phyloP scores from a whole-genome alignment of 2,888 invertebrate genomes.

The Melinaea marsaeus region DNA sequence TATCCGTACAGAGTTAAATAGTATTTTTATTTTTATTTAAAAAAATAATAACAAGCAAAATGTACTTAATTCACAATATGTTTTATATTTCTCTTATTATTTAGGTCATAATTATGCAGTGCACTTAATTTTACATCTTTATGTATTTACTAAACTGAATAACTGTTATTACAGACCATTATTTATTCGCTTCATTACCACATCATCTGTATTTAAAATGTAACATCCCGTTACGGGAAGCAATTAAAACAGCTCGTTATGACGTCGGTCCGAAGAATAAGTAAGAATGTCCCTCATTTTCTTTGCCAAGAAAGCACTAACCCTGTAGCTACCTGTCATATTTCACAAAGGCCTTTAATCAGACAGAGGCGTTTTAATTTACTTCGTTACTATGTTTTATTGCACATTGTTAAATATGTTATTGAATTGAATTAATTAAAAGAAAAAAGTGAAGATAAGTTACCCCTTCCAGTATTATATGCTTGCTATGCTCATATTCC shows the following conservation, averaged over 20 bases:
- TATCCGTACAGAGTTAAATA: too few species aligned
- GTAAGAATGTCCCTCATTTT: slow-evolving; percentile 32
- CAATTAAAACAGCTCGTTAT: slow-evolving; percentile 37
- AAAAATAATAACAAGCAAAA: too few species aligned
- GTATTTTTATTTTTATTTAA: too few species aligned
- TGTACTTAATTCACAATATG: too few species aligned
- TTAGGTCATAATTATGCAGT: background rate
- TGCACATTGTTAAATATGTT: too few species aligned
- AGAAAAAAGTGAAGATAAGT: too few species aligned
- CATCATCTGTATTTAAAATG: slow-evolving; percentile 21
- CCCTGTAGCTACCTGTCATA: slow-evolving; percentile 21
- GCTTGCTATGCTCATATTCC: too few species aligned
- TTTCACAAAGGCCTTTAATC: slow-evolving; percentile 9
- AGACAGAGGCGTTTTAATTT: background rate
- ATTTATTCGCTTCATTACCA: slow-evolving; percentile 20
- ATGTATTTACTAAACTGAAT: background rate
- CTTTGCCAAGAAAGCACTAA: slow-evolving; percentile 24
- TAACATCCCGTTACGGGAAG: slow-evolving; percentile 22
- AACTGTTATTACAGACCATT: slow-evolving; percentile 13
- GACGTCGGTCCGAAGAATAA: slow-evolving; percentile 34
- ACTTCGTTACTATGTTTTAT: too few species aligned
- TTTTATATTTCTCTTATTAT: too few species aligned
- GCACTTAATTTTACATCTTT: background rate
- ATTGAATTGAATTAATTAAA: too few species aligned
- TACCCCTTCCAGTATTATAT: too few species aligned